Evolutionary conservation across 2,797 vertebrate genomes (phyloP).

Genomic region (Pseudochromis fuscus): DNA sequence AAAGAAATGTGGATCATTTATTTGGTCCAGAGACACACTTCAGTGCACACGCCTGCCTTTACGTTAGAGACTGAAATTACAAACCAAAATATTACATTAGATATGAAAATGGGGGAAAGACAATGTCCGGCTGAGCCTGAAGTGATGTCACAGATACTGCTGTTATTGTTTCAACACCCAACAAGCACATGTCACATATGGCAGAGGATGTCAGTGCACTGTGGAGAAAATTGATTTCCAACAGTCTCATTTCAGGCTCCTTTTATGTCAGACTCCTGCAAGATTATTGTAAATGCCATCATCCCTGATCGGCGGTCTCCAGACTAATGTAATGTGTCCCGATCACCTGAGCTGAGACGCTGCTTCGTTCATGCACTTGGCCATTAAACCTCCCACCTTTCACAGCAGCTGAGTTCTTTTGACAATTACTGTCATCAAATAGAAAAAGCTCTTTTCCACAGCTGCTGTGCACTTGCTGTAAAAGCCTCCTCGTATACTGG

Average conservation of each 20-base stretch:
- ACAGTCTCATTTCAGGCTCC: slow-evolving; percentile 17
- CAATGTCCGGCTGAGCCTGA: slow-evolving; percentile 6
- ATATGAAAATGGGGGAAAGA: slow-evolving; percentile 15
- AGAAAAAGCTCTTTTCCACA: slow-evolving; percentile 59
- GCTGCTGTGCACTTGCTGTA: slow-evolving; percentile 40
- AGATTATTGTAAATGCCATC: background rate
- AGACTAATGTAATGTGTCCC: slow-evolving; percentile 37
- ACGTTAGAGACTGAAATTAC: background rate
- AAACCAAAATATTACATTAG: slow-evolving; percentile 5
- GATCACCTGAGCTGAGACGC: slow-evolving; percentile 54
- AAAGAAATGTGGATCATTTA: background rate
- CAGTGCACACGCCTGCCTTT: background rate
- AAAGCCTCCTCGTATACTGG: slow-evolving; percentile 32
- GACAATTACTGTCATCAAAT: slow-evolving; percentile 72
- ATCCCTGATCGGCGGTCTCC: slow-evolving; percentile 50
- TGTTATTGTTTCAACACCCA: slow-evolving; percentile 8
- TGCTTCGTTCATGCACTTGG: slow-evolving; percentile 16
- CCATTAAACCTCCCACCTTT: slow-evolving; percentile 71
- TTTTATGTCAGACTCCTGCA: slow-evolving; percentile 8
- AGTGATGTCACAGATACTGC: slow-evolving; percentile 5
- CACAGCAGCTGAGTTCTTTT: slow-evolving; percentile 51
- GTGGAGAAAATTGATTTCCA: slow-evolving; percentile 11
- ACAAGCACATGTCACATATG: slow-evolving; percentile 27
- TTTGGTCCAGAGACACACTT: background rate
- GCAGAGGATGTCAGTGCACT: slow-evolving; percentile 9